Conservation (phyloP, 1,140 invertebrate species). For the Oryctes rhinoceros region DNA sequence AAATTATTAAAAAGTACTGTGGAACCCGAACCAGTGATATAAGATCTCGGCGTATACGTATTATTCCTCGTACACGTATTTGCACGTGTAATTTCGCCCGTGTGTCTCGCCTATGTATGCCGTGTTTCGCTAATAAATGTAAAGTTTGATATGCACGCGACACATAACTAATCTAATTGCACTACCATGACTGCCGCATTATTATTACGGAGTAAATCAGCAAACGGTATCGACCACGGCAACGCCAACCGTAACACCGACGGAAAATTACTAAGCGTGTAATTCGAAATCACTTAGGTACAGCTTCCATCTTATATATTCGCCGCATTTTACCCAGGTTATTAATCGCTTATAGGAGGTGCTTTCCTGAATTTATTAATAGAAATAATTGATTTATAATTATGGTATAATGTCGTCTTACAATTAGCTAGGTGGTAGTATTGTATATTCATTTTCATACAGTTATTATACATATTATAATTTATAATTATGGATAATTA, state of each 20-base stretch:
- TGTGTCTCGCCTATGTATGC: background rate
- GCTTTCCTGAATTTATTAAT: background rate
- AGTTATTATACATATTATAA: too few relatives aligned
- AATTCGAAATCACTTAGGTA: background rate
- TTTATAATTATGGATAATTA: too few relatives aligned
- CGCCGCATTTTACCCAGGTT: background rate
- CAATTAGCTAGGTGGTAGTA: too few relatives aligned
- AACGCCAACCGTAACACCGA: background rate
- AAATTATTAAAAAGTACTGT: constrained; percentile 24
- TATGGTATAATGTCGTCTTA: background rate
- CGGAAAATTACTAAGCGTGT: background rate
- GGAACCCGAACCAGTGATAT: constrained; percentile 1
- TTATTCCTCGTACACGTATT: background rate
- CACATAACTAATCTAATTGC: constrained; percentile 33
- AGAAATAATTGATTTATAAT: background rate
- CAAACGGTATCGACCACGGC: constrained; percentile 4
- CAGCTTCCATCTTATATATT: background rate
- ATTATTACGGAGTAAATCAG: constrained; percentile 27
- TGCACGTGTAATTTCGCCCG: background rate
- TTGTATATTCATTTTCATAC: too few relatives aligned
- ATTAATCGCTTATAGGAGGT: background rate
- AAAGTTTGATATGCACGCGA: constrained; percentile 37
- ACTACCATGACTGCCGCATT: constrained; percentile 23
- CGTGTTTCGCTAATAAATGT: constrained; percentile 34
- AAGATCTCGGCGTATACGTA: background rate